Evolutionary conservation across 2,888 invertebrate genomes (phyloP), one percentile per base, ranked within the genome.

Genomic region (Lochmaea capreae): DNA sequence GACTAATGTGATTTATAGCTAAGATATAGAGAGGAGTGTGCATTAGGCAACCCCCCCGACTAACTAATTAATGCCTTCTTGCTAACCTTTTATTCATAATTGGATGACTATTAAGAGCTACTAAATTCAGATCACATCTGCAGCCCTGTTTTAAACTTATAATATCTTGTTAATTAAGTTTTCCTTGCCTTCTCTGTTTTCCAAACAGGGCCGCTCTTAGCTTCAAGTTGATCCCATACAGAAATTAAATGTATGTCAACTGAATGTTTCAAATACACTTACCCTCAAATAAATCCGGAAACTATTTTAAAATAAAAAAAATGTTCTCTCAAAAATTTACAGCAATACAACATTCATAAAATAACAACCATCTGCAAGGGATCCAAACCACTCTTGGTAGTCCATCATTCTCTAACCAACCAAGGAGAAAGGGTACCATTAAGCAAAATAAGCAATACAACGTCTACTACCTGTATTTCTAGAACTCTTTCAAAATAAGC

Each of bases 81-180:
- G 86, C 86, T 85, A 87, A 86, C 87, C 86, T 87, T 87, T 87
- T 87, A 87, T 87, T 87, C 86, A 87, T 88, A 88, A 88, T 87
- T 87, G 87, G 87, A 87, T 88, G 86, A 86, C 85, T 85, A 85
- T 85, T 84, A 81, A 80, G 79, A 81, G 80, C 79, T 80, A 79
- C 81, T 83, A 81, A 85, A 84, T 83, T 82, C 82, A 79, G 82
- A 84, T 84, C 83, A 82, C 84, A 85, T 84, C 85, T 83, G 85
- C 79, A 80, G 65, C 63, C 65, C 76, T 76, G 83, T 82, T 83
- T 80, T 81, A 82, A 84, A 85, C 81, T 85, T 85, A 84, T 85
- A 84, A 86, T 85, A 83, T 85, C 84, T 84, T 85, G 84, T 86
- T 86, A 85, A 86, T 85, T 85, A 84, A 86, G 83, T 86, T 85